These are phyloP conservation scores for Panurus biarmicus DNA, from an alignment of 2,113 vertebrate genomes.

Conservation along the genomic window DNA sequence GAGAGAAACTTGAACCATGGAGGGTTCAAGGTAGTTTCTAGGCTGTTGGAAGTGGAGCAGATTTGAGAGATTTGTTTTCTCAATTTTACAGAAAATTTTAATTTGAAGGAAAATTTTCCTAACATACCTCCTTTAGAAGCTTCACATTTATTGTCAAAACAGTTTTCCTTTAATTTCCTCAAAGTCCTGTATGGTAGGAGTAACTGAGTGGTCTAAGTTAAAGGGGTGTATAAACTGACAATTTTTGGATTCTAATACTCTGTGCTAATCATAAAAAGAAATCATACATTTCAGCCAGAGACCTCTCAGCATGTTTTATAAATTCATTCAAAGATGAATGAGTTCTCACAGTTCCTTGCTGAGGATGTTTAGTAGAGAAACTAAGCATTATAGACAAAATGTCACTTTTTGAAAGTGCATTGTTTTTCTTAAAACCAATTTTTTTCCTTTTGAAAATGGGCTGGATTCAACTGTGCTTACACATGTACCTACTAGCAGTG, in stretches of 20 bases:
- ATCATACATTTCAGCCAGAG: not conserved
- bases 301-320: slow-evolving; percentile 2
- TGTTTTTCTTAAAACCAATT: not conserved
- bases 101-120: slow-evolving; percentile 7
- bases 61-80: slow-evolving; percentile 1
- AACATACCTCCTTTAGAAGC: not conserved
- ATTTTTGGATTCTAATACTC: not conserved
- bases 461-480: not conserved
- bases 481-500: not conserved
- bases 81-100: slow-evolving; percentile 1
- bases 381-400: slow-evolving; percentile 22
- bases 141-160: not conserved
- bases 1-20: slow-evolving; percentile 25
- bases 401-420: not conserved
- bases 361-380: not conserved
- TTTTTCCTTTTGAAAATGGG: not conserved
- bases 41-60: not conserved
- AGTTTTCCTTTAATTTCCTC: not conserved
- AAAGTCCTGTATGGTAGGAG: not conserved
- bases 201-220: not conserved
- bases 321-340: slow-evolving; percentile 38
- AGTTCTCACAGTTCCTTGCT: slow-evolving; percentile 12
- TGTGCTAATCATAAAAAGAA: not conserved
- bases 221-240: not conserved
- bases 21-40: slow-evolving; percentile 23